These are phyloP conservation scores for Acanthurus tractus DNA, from an alignment of 2,797 vertebrate genomes.

Conservation along the genomic window DNA sequence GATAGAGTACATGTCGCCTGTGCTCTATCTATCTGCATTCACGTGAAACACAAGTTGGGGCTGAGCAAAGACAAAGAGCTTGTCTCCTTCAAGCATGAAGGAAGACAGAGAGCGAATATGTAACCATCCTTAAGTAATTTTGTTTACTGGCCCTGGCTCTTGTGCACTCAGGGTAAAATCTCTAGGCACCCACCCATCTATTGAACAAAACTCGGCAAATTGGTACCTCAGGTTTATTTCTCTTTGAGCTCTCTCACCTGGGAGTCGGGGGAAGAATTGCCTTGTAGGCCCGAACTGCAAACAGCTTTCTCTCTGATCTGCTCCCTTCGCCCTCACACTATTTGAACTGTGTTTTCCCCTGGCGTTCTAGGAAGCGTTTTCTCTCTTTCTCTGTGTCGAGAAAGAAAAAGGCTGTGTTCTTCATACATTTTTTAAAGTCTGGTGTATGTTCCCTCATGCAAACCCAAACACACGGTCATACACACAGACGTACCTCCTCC, in stretches of 20 bases:
- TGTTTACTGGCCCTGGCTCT: conserved; percentile 78
- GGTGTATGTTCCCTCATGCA: conserved; percentile 78
- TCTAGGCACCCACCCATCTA: conserved; percentile 83
- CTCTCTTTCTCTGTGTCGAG: conserved; percentile 81
- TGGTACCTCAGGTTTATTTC: conserved; percentile 89
- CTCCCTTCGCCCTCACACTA: conserved; percentile 84
- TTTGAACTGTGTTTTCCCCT: conserved; percentile 90
- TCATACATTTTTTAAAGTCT: conserved; percentile 91
- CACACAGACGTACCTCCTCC: conserved; percentile 55
- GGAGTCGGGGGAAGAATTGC: conserved; percentile 87
- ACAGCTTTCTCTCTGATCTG: conserved; percentile 88
- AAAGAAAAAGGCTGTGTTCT: conserved; percentile 86
- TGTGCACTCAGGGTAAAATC: conserved; percentile 72
- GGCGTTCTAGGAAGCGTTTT: conserved; percentile 86
- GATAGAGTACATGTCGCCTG: conserved; percentile 54
- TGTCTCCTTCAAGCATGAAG: conserved; percentile 78
- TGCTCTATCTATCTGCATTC: conserved; percentile 63
- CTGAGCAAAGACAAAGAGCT: conserved; percentile 75
- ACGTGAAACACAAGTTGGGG: conserved; percentile 68
- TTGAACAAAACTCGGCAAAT: conserved; percentile 92
- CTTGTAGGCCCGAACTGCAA: conserved; percentile 89
- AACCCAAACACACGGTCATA: conserved; percentile 67
- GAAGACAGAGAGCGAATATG: conserved; percentile 77
- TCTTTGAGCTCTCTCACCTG: conserved; percentile 87
- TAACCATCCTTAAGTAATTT: conserved; percentile 81